phyloP scores from a whole-genome alignment of 1,140 invertebrate species.

The Drosophila triauraria region DNA sequence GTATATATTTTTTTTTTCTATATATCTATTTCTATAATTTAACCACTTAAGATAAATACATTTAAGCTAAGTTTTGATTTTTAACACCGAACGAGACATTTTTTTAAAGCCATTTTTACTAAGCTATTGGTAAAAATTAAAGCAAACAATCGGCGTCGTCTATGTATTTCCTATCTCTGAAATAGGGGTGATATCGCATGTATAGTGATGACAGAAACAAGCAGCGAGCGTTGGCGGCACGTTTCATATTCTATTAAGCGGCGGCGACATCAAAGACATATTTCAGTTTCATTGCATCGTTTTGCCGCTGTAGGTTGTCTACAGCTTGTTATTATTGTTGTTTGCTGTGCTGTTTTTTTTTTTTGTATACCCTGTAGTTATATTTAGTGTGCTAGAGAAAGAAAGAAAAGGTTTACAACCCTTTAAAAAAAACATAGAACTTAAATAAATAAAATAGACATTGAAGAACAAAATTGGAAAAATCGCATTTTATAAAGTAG shows the following conservation, averaged over 20 bases:
- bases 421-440: background rate
- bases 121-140: slow-evolving; percentile 5
- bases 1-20: too few species aligned
- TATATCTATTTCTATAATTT: too few species aligned
- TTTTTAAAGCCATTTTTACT: background rate
- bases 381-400: background rate
- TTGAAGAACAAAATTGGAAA: background rate
- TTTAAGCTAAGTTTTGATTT: too few species aligned
- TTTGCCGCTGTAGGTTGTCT: slow-evolving; percentile 51
- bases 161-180: slow-evolving; percentile 7
- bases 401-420: background rate
- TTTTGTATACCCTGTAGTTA: slow-evolving; percentile 35
- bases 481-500: background rate
- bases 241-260: slow-evolving; percentile 73
- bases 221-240: slow-evolving; percentile 58
- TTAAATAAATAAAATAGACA: background rate
- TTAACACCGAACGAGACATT: background rate
- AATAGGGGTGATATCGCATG: slow-evolving; percentile 13
- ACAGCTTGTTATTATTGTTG: slow-evolving; percentile 58
- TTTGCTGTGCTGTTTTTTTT: slow-evolving; percentile 40
- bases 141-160: slow-evolving; percentile 5
- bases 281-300: slow-evolving; percentile 68
- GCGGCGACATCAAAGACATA: slow-evolving; percentile 78
- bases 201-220: slow-evolving; percentile 7
- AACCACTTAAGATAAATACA: too few species aligned